Evolutionary conservation across 2,888 invertebrate species (phyloP), one percentile per base, ranked within the genome.

Genomic region (Noctuana brunneofusca): DNA sequence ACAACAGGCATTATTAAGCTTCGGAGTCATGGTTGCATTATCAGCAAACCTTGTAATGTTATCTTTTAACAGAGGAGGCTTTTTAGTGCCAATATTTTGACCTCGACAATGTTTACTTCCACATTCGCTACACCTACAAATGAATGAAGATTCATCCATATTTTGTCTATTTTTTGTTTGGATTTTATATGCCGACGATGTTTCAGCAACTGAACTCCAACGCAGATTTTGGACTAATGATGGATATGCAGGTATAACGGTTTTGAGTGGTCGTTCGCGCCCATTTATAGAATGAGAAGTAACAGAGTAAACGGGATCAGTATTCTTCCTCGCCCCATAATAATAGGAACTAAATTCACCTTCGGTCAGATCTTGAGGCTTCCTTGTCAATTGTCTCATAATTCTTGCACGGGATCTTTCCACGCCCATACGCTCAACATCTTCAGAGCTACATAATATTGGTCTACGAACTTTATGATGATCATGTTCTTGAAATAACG

Each of bases 31-130:
- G 0, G 88, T 87, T 30, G 59, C 68, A 14, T 68, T 76, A 59
- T 88, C 83, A 20, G 67, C 65, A 65, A 83, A 87, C 0, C 68
- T 80, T 75, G 78, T 78, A 27, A 87, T 83, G 58, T 84, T 84
- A 27, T 79, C 74, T 67, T 71, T 79, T 22, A 77, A 75, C 9
- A 9, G 50, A 6, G 63, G 46, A n/a, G 59, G 1, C 5, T 38
- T 65, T 1, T 58, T 24, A 14, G 3, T 64, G 64, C 69, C 0
- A 69, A 71, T 1, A 32, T 18, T n/a, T 38, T 53, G 24, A 9
- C 46, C 58, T 48, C 71, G 75, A 55, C 80, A 81, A 0, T 66
- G 65, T 5, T 64, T 66, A 3, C 65, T 65, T 2, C 63, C 64
- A 63, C 83, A 82, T 57, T 69, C 71, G 5, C 66, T 64, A 66